Conservation (phyloP, 2,113 vertebrate genomes). For the Electrona antarctica region DNA sequence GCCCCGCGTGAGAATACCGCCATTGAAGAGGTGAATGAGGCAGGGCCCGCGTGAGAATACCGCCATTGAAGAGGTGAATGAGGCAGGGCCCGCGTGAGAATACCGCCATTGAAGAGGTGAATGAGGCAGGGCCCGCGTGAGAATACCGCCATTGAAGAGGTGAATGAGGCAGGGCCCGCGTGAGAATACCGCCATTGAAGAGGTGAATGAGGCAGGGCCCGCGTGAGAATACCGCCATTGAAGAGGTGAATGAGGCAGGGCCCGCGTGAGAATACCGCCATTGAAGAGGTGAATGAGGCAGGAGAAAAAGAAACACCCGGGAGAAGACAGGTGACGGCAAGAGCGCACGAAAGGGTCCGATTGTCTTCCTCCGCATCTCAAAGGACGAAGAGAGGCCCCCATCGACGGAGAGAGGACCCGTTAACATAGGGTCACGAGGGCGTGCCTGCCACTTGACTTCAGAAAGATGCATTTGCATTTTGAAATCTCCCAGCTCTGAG, state of each 20-base stretch:
- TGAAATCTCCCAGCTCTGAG: conserved; percentile 33
- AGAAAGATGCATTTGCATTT: conserved; percentile 19
- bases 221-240: conserved; percentile 28
- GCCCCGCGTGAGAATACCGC: conserved; percentile 24
- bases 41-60: conserved; percentile 25
- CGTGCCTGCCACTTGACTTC: conserved; percentile 27
- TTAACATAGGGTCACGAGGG: conserved; percentile 33
- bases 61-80: conserved; percentile 19
- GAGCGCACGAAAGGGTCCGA: conserved; percentile 39
- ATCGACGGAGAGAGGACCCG: conserved; percentile 16
- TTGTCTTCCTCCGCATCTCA: conserved; percentile 14
- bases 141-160: conserved; percentile 24
- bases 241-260: conserved; percentile 25
- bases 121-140: conserved; percentile 27
- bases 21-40: conserved; percentile 19
- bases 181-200: conserved; percentile 30
- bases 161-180: conserved; percentile 24
- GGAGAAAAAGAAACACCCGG: background rate
- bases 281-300: conserved; percentile 16
- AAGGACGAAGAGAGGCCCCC: conserved; percentile 26
- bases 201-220: conserved; percentile 14
- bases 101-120: conserved; percentile 23
- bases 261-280: conserved; percentile 25
- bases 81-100: conserved; percentile 31
- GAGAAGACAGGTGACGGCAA: background rate